A percentile compares a stretch with the other conserved stretches of the same genome.
Evolutionary conservation across 2,797 vertebrate genomes (phyloP).

Genomic region (Crocodylus rhombifer): DNA sequence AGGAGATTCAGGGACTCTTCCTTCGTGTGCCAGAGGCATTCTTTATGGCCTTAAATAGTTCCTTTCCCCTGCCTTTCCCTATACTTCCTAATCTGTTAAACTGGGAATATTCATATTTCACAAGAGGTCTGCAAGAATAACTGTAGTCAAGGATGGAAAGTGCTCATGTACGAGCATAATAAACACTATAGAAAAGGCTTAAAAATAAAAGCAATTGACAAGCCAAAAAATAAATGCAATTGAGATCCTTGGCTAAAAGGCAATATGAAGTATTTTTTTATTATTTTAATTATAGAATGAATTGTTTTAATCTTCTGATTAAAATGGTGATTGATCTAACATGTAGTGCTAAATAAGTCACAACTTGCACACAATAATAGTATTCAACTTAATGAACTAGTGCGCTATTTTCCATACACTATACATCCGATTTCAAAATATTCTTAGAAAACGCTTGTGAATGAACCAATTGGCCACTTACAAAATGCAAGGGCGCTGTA

Average conservation of each 20-base stretch:
- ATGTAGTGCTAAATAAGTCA: not conserved
- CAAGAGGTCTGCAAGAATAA: not conserved
- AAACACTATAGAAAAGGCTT: not conserved
- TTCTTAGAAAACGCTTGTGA: not conserved
- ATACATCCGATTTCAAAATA: not conserved
- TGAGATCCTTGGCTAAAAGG: fast-evolving
- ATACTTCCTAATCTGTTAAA: not conserved
- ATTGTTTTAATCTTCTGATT: not conserved
- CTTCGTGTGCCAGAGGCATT: not conserved
- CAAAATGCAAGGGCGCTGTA: not conserved
- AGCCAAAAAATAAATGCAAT: too few species aligned
- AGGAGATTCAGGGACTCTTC: not conserved
- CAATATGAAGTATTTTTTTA: not conserved
- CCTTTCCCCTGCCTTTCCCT: not conserved
- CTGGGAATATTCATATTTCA: not conserved
- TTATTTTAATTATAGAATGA: not conserved
- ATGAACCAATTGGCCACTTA: not conserved
- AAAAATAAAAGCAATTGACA: not conserved
- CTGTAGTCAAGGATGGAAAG: not conserved
- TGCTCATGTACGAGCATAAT: not conserved
- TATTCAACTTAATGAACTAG: not conserved
- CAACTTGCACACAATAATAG: not conserved
- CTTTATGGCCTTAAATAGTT: not conserved
- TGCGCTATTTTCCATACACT: not conserved
- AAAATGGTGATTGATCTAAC: not conserved